Evolutionary conservation across 2,888 invertebrate species (phyloP).

Genomic region (Cheilosia impressa): DNA sequence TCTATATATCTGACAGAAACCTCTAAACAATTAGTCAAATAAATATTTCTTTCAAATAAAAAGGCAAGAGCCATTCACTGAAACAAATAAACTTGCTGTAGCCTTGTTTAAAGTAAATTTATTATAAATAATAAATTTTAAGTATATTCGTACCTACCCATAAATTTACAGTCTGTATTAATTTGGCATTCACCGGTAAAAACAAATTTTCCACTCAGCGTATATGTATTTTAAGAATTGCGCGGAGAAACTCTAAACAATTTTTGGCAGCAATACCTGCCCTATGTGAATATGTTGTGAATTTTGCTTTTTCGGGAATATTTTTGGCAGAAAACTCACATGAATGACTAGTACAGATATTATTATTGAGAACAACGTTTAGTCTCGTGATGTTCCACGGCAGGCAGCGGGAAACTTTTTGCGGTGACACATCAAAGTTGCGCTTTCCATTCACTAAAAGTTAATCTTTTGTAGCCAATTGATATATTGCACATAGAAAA

Average conservation of each 20-base stretch:
- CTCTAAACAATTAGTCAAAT: no score
- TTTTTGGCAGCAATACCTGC: constrained; percentile 49
- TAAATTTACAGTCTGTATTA: neutral
- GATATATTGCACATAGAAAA: no score
- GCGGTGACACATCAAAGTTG: neutral
- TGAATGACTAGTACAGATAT: neutral
- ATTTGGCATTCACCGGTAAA: constrained; percentile 28
- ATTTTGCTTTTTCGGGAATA: constrained; percentile 2
- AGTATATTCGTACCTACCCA: neutral
- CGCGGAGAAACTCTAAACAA: constrained; percentile 39
- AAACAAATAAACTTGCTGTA: neutral
- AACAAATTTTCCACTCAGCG: constrained; percentile 3
- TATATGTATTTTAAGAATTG: constrained; percentile 21
- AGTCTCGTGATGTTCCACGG: constrained; percentile 21
- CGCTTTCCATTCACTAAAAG: neutral
- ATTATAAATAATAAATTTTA: constrained; percentile 2
- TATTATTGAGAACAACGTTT: constrained; percentile 46
- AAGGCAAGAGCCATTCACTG: neutral
- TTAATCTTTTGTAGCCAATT: no score
- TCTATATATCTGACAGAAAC: no score
- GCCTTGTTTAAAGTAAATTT: neutral
- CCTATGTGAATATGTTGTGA: constrained; percentile 28
- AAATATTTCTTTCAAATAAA: no score
- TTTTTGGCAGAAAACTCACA: constrained; percentile 32
- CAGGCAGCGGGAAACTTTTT: neutral